A percentile compares a stretch with the other conserved stretches of the same genome.
These are phyloP conservation scores for Uria lomvia DNA, from an alignment of 2,113 vertebrate species.

Conservation along the genomic window DNA sequence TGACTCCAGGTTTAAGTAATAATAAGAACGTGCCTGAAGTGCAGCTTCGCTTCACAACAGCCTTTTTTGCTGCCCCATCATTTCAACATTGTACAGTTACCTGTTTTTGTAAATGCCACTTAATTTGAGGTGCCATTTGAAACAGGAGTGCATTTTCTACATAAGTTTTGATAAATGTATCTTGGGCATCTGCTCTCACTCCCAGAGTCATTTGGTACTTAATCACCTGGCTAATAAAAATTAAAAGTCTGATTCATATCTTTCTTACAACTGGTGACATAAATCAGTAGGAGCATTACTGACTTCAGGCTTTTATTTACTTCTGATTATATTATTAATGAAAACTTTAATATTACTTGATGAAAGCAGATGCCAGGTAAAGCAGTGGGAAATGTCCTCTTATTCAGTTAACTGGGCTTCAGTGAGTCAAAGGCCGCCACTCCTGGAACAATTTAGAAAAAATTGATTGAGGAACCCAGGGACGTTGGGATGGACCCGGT, in stretches of 20 bases:
- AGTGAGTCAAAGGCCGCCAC: neutral
- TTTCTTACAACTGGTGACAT: neutral
- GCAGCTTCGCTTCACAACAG: neutral
- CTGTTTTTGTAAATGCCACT: neutral
- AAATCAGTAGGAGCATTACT: neutral
- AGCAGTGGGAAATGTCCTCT: neutral
- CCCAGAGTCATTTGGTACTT: neutral
- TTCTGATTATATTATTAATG: neutral
- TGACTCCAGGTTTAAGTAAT: conserved; percentile 12
- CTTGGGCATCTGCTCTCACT: neutral
- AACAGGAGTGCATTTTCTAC: neutral
- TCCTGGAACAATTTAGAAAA: neutral
- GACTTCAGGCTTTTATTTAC: neutral
- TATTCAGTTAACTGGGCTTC: neutral
- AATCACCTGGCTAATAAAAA: conserved; percentile 1
- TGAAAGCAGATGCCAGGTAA: conserved; percentile 21
- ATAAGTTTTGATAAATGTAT: neutral
- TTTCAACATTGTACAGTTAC: neutral
- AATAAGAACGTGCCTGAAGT: neutral
- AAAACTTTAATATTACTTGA: conserved; percentile 16
- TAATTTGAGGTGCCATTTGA: neutral
- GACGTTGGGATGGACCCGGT: neutral
- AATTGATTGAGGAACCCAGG: neutral
- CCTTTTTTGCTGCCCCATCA: neutral
- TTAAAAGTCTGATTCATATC: neutral